A percentile compares a stretch with the other conserved stretches of the same genome.
phyloP scores from a whole-genome alignment of 2,797 vertebrate species.

The Hephaestus fuliginosus region DNA sequence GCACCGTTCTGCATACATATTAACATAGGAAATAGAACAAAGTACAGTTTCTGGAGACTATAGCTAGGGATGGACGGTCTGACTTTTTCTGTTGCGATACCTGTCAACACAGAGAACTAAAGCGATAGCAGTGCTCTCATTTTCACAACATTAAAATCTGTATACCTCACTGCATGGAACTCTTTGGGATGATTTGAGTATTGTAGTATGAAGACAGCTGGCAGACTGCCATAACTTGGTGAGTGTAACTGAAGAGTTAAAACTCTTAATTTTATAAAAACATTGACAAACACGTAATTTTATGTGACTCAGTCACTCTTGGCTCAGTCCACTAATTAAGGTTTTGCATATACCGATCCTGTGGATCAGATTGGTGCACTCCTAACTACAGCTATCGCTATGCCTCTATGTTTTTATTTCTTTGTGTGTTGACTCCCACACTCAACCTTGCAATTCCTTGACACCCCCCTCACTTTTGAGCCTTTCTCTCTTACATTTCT shows the following conservation, averaged over 20 bases:
- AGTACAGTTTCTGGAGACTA: background rate
- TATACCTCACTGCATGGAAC: background rate
- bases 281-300: background rate
- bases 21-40: too few species aligned
- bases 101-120: background rate
- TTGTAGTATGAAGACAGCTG: background rate
- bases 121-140: background rate
- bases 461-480: background rate
- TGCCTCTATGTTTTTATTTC: background rate
- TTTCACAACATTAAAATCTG: background rate
- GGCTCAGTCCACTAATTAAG: background rate
- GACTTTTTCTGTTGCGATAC: background rate
- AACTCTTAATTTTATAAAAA: background rate
- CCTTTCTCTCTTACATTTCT: slow-evolving; percentile 2
- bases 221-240: background rate
- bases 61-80: background rate
- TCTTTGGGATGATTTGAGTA: background rate
- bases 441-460: slow-evolving; percentile 1
- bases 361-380: background rate
- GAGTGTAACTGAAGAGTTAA: background rate
- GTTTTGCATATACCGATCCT: background rate
- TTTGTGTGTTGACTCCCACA: background rate
- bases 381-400: background rate
- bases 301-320: background rate
- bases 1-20: background rate